Conservation (phyloP, 2,113 vertebrate genomes). For the Rafetus swinhoei region DNA sequence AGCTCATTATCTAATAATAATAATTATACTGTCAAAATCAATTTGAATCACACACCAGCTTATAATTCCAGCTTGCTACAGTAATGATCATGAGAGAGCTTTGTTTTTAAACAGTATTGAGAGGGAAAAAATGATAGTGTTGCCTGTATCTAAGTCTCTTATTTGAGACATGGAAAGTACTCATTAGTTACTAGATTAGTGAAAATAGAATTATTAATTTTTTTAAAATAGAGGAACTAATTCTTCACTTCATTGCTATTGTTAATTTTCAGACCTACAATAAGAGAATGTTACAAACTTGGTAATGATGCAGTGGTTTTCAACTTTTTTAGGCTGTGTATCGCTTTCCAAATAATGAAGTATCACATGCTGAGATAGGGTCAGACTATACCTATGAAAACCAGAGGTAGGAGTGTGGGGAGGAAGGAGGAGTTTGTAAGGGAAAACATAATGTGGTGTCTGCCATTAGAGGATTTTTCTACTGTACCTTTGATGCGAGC, state of each 20-base stretch:
- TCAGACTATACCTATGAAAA: not conserved
- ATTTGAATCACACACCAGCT: conserved; percentile 55
- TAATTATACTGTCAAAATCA: conserved; percentile 9
- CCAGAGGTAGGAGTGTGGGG: no score
- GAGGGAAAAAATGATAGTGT: not conserved
- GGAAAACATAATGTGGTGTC: not conserved
- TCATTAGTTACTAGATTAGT: not conserved
- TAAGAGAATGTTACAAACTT: not conserved
- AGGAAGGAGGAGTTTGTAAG: not conserved
- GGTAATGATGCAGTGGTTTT: not conserved
- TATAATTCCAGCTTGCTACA: conserved; percentile 54
- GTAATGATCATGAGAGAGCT: conserved; percentile 38
- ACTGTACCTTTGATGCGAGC: not conserved
- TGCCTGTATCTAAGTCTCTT: not conserved
- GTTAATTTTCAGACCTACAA: not conserved
- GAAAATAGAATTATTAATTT: not conserved
- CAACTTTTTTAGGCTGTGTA: not conserved
- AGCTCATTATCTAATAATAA: not conserved
- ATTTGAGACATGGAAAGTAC: not conserved
- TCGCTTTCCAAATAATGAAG: not conserved
- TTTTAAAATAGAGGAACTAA: not conserved
- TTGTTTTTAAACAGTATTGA: not conserved
- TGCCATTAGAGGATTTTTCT: not conserved
- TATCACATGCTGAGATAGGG: not conserved
- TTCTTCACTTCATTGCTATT: not conserved